Percentiles rank a stretch among this genome's conserved stretches.
Conservation (phyloP, 2,113 vertebrate genomes). For the Hippocampus guttulatus region DNA sequence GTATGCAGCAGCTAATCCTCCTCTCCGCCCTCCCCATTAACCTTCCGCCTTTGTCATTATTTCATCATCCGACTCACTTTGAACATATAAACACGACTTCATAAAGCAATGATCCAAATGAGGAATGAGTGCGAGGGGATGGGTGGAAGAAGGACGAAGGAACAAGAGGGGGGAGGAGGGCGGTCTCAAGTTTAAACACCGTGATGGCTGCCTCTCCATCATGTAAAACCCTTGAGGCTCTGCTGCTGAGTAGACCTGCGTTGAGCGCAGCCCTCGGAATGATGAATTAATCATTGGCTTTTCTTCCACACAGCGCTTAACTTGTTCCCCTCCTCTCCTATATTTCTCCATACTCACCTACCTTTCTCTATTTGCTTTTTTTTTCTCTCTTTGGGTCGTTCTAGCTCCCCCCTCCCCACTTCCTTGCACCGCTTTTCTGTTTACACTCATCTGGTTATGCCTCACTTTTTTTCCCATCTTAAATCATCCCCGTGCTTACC, state of each 20-base stretch:
- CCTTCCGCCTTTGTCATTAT: constrained; percentile 7
- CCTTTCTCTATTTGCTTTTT: background rate
- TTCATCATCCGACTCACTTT: constrained; percentile 34
- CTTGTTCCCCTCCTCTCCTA: constrained; percentile 5
- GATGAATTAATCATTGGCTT: constrained; percentile 54
- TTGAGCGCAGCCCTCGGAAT: constrained; percentile 15
- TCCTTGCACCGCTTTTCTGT: constrained; percentile 6
- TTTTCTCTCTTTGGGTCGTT: background rate
- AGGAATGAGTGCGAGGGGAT: constrained; percentile 20
- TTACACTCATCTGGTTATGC: constrained; percentile 16
- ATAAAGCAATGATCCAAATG: constrained; percentile 23
- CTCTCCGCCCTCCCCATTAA: constrained; percentile 9
- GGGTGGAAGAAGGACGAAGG: constrained; percentile 2
- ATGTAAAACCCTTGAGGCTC: constrained; percentile 32
- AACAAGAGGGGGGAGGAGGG: constrained; percentile 24
- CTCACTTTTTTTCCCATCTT: constrained; percentile 14
- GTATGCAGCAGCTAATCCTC: constrained; percentile 31
- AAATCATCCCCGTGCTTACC: constrained; percentile 19
- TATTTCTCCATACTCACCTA: constrained; percentile 2
- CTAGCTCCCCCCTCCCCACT: background rate
- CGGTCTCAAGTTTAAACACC: constrained; percentile 34
- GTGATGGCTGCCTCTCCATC: constrained; percentile 45
- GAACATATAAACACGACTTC: constrained; percentile 21
- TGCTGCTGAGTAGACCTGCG: constrained; percentile 8
- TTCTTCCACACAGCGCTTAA: constrained; percentile 15